These are phyloP conservation scores for Simalia tracyae DNA, from an alignment of 2,797 vertebrate species.

Conservation along the genomic window DNA sequence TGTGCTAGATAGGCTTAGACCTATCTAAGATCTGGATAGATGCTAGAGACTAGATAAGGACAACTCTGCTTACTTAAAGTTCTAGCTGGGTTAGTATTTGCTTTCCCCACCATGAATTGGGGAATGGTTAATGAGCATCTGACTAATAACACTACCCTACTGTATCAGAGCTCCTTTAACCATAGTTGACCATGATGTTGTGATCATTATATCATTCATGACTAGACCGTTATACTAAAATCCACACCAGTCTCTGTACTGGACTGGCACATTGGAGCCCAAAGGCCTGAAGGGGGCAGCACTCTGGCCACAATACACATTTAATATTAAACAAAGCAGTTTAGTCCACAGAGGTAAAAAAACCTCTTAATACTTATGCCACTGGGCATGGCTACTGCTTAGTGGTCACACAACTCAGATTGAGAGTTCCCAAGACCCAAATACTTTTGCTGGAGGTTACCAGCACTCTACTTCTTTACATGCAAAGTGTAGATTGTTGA, in stretches of 20 bases:
- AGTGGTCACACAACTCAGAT: slow-evolving; percentile 6
- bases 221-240: neutral
- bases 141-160: neutral
- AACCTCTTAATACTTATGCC: neutral
- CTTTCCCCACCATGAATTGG: neutral
- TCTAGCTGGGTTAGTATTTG: neutral
- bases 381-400: slow-evolving; percentile 1
- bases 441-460: neutral
- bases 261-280: neutral
- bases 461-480: slow-evolving; percentile 8
- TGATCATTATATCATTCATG: neutral
- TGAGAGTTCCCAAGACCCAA: slow-evolving; percentile 5
- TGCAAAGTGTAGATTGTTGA: neutral
- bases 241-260: neutral
- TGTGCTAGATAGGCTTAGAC: neutral
- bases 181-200: neutral
- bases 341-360: neutral
- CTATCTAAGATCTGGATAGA: no score
- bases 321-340: neutral
- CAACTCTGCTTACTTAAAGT: neutral
- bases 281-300: neutral
- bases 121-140: neutral
- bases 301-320: neutral
- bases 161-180: neutral
- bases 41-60: neutral